Evolutionary conservation across 2,888 invertebrate species (phyloP).

Genomic region (Aphidius colemani): DNA sequence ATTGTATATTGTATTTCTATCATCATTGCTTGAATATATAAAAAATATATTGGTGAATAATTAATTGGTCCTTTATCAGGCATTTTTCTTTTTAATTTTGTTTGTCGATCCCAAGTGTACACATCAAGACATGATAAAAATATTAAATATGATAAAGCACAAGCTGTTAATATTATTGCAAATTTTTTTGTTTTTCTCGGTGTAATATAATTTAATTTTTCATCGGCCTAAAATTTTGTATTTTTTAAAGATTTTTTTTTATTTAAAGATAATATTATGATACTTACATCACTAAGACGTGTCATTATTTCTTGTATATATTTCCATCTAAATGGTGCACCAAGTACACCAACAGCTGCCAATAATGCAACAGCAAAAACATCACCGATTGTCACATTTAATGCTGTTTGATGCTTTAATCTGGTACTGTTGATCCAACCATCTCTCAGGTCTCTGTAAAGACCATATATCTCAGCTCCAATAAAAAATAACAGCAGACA

Average conservation of each 20-base stretch:
- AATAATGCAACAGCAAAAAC: constrained; percentile 64
- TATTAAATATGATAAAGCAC: constrained; percentile 40
- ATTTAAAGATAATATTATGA: neutral
- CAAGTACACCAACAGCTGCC: constrained; percentile 63
- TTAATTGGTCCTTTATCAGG: constrained; percentile 58
- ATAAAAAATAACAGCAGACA: constrained; percentile 39
- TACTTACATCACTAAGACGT: constrained; percentile 60
- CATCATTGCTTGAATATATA: constrained; percentile 66
- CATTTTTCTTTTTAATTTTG: constrained; percentile 35
- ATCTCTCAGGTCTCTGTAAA: constrained; percentile 64
- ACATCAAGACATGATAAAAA: constrained; percentile 44
- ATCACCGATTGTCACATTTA: constrained; percentile 66
- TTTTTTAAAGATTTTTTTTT: neutral
- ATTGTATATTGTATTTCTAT: constrained; percentile 68
- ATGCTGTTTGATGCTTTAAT: constrained; percentile 64
- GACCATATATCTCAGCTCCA: constrained; percentile 57
- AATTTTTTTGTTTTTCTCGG: constrained; percentile 44
- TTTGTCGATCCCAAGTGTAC: constrained; percentile 42
- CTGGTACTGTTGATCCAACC: constrained; percentile 64
- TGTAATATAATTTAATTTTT: constrained; percentile 41
- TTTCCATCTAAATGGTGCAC: constrained; percentile 63
- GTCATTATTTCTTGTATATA: constrained; percentile 63
- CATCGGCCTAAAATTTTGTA: constrained; percentile 44
- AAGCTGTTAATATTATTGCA: constrained; percentile 40
- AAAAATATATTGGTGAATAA: constrained; percentile 66